A percentile compares a stretch with the other conserved stretches of the same genome.
These are phyloP conservation scores for Limnephilus rhombicus DNA, from an alignment of 2,888 invertebrate species.

Conservation along the genomic window DNA sequence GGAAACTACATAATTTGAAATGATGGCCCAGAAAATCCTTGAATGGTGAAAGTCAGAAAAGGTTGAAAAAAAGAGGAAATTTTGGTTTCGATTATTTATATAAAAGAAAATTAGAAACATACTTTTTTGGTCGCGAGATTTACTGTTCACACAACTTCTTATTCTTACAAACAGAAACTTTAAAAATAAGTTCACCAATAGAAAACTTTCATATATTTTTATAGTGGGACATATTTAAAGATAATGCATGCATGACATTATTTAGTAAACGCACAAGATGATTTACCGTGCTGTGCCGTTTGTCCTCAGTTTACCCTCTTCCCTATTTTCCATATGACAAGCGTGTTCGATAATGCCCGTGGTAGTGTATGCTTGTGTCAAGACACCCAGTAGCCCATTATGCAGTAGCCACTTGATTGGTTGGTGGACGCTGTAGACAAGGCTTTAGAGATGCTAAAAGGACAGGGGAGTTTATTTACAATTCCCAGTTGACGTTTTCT, in stretches of 20 bases:
- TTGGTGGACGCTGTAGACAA: slow-evolving; percentile 27
- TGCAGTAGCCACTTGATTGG: slow-evolving; percentile 21
- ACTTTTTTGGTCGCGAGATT: too few relatives aligned
- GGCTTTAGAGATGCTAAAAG: slow-evolving; percentile 47
- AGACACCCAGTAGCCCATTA: slow-evolving; percentile 19
- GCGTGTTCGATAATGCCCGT: neutral
- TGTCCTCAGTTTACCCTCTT: neutral
- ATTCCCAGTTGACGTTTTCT: slow-evolving; percentile 49
- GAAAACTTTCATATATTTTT: too few relatives aligned
- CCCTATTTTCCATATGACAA: neutral
- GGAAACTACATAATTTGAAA: too few relatives aligned
- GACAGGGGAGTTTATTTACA: slow-evolving; percentile 49
- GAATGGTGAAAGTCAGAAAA: too few relatives aligned
- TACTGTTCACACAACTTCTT: too few relatives aligned
- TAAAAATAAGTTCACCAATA: too few relatives aligned
- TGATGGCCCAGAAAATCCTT: too few relatives aligned
- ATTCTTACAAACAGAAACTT: too few relatives aligned
- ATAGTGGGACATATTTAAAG: neutral
- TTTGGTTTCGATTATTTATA: too few relatives aligned
- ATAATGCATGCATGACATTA: neutral
- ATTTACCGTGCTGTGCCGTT: neutral
- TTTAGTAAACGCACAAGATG: neutral
- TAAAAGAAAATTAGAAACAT: too few relatives aligned
- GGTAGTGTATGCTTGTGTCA: slow-evolving; percentile 9
- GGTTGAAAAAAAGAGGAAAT: too few relatives aligned